Base-by-base conservation (phyloP, 1,140 invertebrate genomes). In the Drosophila nigrodunni region DNA sequence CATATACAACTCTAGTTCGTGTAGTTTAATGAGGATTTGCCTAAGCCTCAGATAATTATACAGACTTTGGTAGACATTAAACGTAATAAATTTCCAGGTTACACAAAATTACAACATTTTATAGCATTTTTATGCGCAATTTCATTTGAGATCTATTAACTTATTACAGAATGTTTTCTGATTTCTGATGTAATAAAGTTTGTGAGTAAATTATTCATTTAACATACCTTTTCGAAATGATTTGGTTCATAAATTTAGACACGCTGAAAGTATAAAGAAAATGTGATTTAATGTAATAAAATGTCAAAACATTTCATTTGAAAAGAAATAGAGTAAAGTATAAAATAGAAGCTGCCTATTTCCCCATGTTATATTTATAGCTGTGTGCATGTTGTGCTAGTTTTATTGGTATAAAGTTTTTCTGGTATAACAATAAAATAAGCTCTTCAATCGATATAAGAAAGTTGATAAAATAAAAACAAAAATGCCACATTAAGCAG, bases 401-500 rank as follows among this genome's bases (percentile, higher is more conserved):
- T 13, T 13, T 43, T 43, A 13, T 13, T 43, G 5, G 52, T n/a
- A n/a, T 35, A 39, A 10, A 35, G 62, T 43, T 55, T 35, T 15
- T 30, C 25, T 7, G 37, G 44, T n/a, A 34, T 35, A 35, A 55
- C 58, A 65, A 49, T 52, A 49, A 74, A 70, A 78, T 37, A 37
- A 66, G 47, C 59, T 62, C 72, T 76, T 68, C 58, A 55, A 75
- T 60, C 44, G 80, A 47, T 75, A 47, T 62, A 62, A 61, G 57
- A 65, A 71, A 83, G 77, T 80, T 80, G 82, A 74, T 89, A 69
- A 80, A 64, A 60, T 30, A 30, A 30, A 30, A 30, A 30, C 25
- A 30, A 30, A 55, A 80, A 73, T 61, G 66, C 57, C 73, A 74
- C 64, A 86, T 77, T 89, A 80, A 89, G 83, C 73, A 74, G 85